Conservation (phyloP, 2,888 invertebrate genomes). For the Phania funesta region DNA sequence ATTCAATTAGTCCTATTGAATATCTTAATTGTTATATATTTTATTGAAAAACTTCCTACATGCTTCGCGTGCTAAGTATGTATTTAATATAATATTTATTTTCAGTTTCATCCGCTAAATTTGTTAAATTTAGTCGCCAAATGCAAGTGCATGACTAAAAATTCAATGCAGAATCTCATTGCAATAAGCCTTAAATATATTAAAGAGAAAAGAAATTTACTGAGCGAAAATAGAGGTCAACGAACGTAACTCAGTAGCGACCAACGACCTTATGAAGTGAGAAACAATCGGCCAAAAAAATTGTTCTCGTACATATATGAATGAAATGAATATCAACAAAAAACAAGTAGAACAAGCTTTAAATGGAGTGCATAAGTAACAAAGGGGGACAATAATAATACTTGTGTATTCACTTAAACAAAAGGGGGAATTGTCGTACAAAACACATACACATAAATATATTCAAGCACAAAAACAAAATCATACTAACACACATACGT, state of each 20-base stretch:
- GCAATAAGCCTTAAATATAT: slow-evolving; percentile 1
- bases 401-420: neutral
- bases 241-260: slow-evolving; percentile 52
- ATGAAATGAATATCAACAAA: slow-evolving; percentile 18
- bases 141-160: slow-evolving; percentile 50
- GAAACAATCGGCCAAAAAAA: neutral
- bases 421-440: slow-evolving; percentile 42
- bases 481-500: no score
- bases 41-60: no score
- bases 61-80: no score
- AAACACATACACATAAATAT: neutral
- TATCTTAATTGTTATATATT: no score
- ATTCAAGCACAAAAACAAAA: no score
- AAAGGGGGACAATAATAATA: slow-evolving; percentile 21
- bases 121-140: neutral
- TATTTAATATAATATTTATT: neutral
- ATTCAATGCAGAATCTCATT: slow-evolving; percentile 30
- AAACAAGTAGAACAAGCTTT: slow-evolving; percentile 49
- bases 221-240: slow-evolving; percentile 38
- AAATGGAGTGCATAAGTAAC: slow-evolving; percentile 40
- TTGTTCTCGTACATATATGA: slow-evolving; percentile 24
- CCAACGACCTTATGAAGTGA: slow-evolving; percentile 53
- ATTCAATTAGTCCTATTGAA: no score
- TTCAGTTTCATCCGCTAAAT: neutral
- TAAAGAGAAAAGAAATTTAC: neutral